Percentiles rank a stretch among this genome's conserved stretches.
These are phyloP conservation scores for Lycophotia porphyrea DNA, from an alignment of 2,888 invertebrate species.

Conservation along the genomic window DNA sequence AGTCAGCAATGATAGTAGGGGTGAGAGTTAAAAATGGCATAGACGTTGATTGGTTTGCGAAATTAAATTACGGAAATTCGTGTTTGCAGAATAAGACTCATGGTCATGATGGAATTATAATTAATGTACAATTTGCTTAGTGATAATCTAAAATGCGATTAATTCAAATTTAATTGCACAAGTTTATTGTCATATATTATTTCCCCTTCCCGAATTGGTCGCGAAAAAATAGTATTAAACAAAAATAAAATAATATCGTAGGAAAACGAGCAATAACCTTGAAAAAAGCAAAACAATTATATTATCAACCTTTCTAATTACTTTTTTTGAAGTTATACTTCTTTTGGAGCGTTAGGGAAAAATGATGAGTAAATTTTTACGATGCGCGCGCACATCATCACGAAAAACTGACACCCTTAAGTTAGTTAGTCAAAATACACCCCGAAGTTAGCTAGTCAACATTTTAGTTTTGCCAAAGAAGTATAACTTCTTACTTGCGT, in stretches of 20 bases:
- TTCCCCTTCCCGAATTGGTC: neutral
- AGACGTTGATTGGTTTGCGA: conserved; percentile 56
- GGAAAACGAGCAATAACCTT: neutral
- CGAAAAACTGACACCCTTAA: too few species aligned
- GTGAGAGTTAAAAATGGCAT: conserved; percentile 75
- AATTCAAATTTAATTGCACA: neutral
- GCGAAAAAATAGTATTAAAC: neutral
- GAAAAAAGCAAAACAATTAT: too few species aligned
- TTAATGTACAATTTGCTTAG: neutral
- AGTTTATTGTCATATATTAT: neutral
- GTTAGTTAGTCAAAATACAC: too few species aligned
- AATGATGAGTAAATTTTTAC: too few species aligned
- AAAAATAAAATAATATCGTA: neutral
- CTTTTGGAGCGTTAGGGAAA: too few species aligned
- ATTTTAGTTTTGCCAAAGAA: too few species aligned
- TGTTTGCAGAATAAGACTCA: conserved; percentile 4
- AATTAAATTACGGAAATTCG: conserved; percentile 44
- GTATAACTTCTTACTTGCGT: too few species aligned
- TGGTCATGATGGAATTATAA: neutral
- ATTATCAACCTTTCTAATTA: too few species aligned
- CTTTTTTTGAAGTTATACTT: too few species aligned
- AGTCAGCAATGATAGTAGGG: conserved; percentile 77
- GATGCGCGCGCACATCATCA: too few species aligned
- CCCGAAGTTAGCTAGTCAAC: too few species aligned
- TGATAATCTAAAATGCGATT: neutral